phyloP scores from a whole-genome alignment of 2,113 vertebrate genomes.

The Hucho hucho region DNA sequence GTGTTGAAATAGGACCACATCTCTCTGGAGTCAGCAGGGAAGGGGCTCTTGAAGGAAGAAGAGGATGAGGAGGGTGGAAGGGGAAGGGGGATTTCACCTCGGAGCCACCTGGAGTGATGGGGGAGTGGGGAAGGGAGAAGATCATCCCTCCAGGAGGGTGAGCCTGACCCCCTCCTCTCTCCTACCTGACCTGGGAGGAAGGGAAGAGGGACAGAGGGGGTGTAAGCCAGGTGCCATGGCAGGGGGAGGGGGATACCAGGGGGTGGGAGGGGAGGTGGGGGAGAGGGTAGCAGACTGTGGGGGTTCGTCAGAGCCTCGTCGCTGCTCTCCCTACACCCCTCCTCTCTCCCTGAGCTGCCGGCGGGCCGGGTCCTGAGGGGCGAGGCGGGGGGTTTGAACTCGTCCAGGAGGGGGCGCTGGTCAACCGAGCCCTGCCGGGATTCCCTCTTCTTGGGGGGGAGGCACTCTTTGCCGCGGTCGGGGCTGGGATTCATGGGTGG shows the following conservation, averaged over 20 bases:
- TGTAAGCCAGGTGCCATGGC: conserved; percentile 71
- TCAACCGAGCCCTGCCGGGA: conserved; percentile 72
- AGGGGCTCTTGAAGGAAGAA: conserved; percentile 67
- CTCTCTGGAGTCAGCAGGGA: conserved; percentile 66
- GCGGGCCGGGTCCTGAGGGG: conserved; percentile 62
- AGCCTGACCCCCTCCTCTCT: conserved; percentile 65
- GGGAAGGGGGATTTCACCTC: conserved; percentile 47
- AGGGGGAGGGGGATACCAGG: conserved; percentile 52
- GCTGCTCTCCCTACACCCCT: conserved; percentile 56
- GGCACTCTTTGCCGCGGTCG: conserved; percentile 78
- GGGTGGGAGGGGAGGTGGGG: conserved; percentile 51
- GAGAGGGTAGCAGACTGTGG: conserved; percentile 58
- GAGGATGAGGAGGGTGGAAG: conserved; percentile 62
- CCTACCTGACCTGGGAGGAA: conserved; percentile 60
- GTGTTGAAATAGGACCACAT: conserved; percentile 68
- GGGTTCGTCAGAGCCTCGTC: conserved; percentile 42
- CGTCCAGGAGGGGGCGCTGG: conserved; percentile 59
- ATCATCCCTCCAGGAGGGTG: conserved; percentile 73
- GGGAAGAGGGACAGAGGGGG: conserved; percentile 52
- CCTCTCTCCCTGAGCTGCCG: conserved; percentile 57
- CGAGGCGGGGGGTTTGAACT: conserved; percentile 77
- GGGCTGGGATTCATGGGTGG: conserved; percentile 81
- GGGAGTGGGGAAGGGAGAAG: conserved; percentile 46
- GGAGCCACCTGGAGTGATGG: conserved; percentile 68
- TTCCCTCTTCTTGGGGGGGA: conserved; percentile 81